Evolutionary conservation across 2,113 vertebrate genomes (phyloP).

Genomic region (Saccopteryx leptura): DNA sequence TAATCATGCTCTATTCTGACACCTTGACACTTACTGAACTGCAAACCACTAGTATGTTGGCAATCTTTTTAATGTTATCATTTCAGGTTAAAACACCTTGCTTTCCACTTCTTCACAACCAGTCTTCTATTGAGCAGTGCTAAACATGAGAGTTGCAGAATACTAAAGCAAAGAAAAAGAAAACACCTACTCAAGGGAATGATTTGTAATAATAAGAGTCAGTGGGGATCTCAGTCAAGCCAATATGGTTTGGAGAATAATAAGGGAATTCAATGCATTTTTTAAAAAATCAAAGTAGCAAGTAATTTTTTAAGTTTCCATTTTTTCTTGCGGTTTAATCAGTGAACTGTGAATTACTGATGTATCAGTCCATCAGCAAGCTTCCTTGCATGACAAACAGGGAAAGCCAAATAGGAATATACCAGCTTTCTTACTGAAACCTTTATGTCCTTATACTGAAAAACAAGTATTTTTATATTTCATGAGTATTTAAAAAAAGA

Average conservation of each 20-base stretch:
- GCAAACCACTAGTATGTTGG: neutral
- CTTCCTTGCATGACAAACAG: neutral
- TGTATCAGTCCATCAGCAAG: neutral
- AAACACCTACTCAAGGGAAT: neutral
- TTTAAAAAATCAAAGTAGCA: neutral
- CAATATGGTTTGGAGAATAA: neutral
- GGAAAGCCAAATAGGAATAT: neutral
- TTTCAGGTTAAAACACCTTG: neutral
- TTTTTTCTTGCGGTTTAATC: neutral
- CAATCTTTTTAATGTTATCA: neutral
- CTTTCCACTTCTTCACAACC: neutral
- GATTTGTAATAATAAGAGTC: neutral
- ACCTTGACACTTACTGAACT: neutral
- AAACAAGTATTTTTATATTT: neutral
- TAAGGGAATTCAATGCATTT: neutral
- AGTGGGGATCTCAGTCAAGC: neutral
- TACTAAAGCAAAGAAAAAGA: neutral
- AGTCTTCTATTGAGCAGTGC: neutral
- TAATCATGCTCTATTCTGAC: neutral
- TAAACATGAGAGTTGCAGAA: neutral
- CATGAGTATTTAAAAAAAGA: neutral
- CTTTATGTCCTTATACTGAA: neutral
- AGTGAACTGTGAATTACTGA: neutral
- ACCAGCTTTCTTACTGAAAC: conserved; percentile 1
- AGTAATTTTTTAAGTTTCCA: conserved; percentile 43